Evolutionary conservation across 2,797 vertebrate species (phyloP).

Genomic region (Lacerta viridis): DNA sequence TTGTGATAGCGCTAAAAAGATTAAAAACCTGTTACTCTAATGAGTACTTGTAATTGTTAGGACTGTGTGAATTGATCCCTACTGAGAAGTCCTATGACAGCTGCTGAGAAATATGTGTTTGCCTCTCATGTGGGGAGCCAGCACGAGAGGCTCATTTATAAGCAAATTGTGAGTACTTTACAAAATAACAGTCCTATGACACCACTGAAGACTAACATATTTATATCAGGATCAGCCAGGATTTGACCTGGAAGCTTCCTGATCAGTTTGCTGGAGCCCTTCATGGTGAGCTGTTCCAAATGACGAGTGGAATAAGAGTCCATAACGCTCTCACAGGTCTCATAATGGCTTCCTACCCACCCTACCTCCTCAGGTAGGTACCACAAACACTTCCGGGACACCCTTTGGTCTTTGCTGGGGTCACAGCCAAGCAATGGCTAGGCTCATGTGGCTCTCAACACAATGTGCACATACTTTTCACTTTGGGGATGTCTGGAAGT

Average conservation of each 20-base stretch:
- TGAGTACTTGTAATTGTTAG: background rate
- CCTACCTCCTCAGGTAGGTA: too few species aligned
- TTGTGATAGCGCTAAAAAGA: background rate
- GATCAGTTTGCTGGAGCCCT: background rate
- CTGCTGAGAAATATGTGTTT: background rate
- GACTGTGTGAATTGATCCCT: background rate
- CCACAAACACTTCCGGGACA: background rate
- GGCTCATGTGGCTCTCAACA: background rate
- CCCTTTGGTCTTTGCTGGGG: background rate
- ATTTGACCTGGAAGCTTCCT: background rate
- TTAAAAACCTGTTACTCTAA: background rate
- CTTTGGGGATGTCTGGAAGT: background rate
- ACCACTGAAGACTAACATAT: background rate
- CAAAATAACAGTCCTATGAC: background rate
- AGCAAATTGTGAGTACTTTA: background rate
- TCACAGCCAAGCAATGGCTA: background rate
- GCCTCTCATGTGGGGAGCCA: background rate
- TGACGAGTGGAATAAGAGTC: background rate
- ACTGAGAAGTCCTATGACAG: background rate
- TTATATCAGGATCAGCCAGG: background rate
- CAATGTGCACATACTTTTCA: background rate
- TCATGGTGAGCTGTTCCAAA: background rate
- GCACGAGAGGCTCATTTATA: background rate
- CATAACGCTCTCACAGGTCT: background rate
- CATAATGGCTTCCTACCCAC: background rate